Conservation (phyloP, 1,140 invertebrate species). For the Drosophila littoralis region DNA sequence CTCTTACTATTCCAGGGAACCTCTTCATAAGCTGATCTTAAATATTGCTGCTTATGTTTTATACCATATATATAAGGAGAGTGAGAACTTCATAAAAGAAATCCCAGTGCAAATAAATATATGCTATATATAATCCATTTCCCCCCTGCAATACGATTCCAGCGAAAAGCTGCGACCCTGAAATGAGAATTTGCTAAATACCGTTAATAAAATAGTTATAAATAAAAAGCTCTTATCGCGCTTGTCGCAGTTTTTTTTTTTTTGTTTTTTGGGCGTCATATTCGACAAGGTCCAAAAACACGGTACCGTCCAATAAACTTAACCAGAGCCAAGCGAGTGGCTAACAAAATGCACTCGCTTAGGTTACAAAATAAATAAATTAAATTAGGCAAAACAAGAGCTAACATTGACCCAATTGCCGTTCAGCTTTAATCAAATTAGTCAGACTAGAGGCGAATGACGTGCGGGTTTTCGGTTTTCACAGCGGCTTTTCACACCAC, state of each 20-base stretch:
- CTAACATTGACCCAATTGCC: slow-evolving; percentile 72
- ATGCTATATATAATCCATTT: background rate
- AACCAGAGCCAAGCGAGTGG: background rate
- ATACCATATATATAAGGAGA: no score
- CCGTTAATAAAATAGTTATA: slow-evolving; percentile 14
- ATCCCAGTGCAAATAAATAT: background rate
- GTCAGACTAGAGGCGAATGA: slow-evolving; percentile 40
- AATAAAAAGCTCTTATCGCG: slow-evolving; percentile 33
- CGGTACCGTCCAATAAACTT: slow-evolving; percentile 26
- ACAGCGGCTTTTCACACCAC: background rate
- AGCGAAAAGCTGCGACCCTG: slow-evolving; percentile 18
- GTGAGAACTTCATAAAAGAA: no score
- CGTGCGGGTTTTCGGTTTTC: slow-evolving; percentile 23
- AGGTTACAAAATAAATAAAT: slow-evolving; percentile 27
- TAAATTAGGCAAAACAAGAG: slow-evolving; percentile 53
- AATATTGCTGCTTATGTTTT: no score
- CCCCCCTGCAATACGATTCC: slow-evolving; percentile 8
- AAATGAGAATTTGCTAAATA: slow-evolving; percentile 23
- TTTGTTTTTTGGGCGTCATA: background rate
- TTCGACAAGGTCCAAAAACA: slow-evolving; percentile 2
- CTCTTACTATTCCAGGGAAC: no score
- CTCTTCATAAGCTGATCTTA: no score
- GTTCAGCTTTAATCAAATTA: slow-evolving; percentile 63
- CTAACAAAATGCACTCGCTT: slow-evolving; percentile 4
- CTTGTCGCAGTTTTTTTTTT: slow-evolving; percentile 6